A percentile compares a stretch with the other conserved stretches of the same genome.
phyloP scores from a whole-genome alignment of 2,113 vertebrate species.

The Hylia prasina region DNA sequence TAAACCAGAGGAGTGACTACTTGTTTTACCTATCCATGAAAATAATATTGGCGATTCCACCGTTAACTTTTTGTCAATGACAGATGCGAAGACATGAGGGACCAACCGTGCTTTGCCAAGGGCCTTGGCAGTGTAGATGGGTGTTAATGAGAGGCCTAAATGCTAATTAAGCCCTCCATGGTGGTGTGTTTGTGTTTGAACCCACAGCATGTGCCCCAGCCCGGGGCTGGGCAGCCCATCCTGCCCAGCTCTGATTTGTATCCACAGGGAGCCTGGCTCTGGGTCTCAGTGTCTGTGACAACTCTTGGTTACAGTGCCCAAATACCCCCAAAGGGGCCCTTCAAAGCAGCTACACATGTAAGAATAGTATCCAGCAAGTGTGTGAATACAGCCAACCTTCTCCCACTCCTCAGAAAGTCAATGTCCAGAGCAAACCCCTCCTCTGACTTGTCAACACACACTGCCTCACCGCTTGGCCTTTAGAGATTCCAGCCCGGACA shows the following conservation, averaged over 20 bases:
- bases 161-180: not conserved
- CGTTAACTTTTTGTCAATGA: not conserved
- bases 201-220: not conserved
- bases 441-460: constrained; percentile 73
- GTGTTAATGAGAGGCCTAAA: not conserved
- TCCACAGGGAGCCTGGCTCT: not conserved
- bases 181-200: not conserved
- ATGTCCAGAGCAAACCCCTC: constrained; percentile 55
- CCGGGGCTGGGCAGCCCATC: not conserved
- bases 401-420: constrained; percentile 69
- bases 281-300: not conserved
- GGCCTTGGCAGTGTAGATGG: not conserved
- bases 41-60: not conserved
- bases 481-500: constrained; percentile 51
- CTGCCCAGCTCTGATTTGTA: not conserved
- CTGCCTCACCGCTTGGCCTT: constrained; percentile 52
- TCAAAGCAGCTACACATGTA: constrained; percentile 45
- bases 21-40: not conserved
- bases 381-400: constrained; percentile 46
- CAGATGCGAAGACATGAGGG: not conserved
- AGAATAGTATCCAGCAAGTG: constrained; percentile 40
- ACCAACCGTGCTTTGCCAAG: not conserved
- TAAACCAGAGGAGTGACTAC: not conserved
- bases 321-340: constrained; percentile 18
- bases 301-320: not conserved